Evolutionary conservation across 2,888 invertebrate species (phyloP).

Genomic region (Troides helena): DNA sequence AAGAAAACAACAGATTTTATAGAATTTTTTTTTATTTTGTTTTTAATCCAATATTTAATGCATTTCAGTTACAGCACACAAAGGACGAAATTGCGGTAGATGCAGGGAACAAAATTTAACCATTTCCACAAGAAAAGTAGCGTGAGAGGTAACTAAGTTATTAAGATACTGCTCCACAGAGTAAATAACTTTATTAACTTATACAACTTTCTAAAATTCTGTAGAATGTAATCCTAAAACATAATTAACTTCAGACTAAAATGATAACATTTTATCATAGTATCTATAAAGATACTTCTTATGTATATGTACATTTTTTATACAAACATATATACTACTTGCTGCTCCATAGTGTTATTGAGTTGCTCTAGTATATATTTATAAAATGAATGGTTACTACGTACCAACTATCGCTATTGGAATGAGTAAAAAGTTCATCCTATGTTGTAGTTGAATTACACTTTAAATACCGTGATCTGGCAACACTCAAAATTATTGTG

Average conservation of each 20-base stretch:
- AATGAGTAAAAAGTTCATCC: no score
- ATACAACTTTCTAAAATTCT: background rate
- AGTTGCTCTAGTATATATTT: no score
- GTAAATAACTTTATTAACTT: background rate
- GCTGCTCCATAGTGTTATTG: no score
- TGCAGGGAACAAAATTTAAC: background rate
- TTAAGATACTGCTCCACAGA: background rate
- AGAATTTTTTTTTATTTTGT: background rate
- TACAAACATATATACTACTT: no score
- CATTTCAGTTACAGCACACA: background rate
- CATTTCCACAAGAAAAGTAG: background rate
- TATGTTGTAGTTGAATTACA: no score
- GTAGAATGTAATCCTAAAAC: background rate
- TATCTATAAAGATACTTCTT: no score
- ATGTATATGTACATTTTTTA: no score
- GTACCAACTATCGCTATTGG: no score
- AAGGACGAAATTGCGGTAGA: background rate
- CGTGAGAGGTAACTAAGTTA: background rate
- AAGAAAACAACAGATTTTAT: background rate
- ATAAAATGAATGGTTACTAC: no score
- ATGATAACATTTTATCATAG: no score
- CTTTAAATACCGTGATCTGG: no score
- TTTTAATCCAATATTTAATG: background rate
- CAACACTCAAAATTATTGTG: no score
- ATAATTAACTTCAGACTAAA: background rate